Base-by-base conservation (phyloP, 1,140 invertebrate genomes). In the Drosophila kikkawai region DNA sequence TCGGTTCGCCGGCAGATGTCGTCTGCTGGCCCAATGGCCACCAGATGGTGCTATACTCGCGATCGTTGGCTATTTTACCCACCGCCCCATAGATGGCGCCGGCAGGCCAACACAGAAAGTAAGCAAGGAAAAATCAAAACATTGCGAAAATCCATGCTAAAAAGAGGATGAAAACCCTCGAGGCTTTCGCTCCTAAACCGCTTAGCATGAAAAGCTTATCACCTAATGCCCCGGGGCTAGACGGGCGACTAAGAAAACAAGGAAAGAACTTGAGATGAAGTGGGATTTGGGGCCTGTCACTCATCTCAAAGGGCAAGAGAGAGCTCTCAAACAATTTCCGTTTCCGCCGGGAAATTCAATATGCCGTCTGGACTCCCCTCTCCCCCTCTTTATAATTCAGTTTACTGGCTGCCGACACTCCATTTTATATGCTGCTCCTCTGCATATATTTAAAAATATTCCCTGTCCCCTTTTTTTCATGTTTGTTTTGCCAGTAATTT, bases 331-430 rank as follows among this genome's bases (percentile, higher is more conserved):
- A 37, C 34, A 8, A 69, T 70, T 70, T 70, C 64, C 67, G 48
- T 71, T 73, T 73, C 69, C 66, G 69, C 44, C 39, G 42, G 42
- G 66, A 71, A 73, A 71, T 71, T 73, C 57, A 71, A 71, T 73
- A 73, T 73, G 42, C 66, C 22, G 32, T 69, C 63, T 68, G 22
- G 13, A 17, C 12, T 36, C 15, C 42, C 1, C 5, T 11, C 37
- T 12, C 7, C 5, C 9, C 1, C 22, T 47, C 7, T 11, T 1
- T 11, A 29, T 26, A 41, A 12, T 37, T 34, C 26, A 1, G 12
- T n/a, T 68, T 42, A 44, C 29, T 26, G 12, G 13, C 7, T 58
- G 8, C 69, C 19, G 64, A 41, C 34, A 44, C 47, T 57, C 41
- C 45, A 32, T 48, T 50, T 39, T 34, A 57, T 69, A 22, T 15